Percentiles rank a stretch among this genome's conserved stretches.
phyloP scores from a whole-genome alignment of 2,888 invertebrate genomes.

The Mesoligia furuncula region DNA sequence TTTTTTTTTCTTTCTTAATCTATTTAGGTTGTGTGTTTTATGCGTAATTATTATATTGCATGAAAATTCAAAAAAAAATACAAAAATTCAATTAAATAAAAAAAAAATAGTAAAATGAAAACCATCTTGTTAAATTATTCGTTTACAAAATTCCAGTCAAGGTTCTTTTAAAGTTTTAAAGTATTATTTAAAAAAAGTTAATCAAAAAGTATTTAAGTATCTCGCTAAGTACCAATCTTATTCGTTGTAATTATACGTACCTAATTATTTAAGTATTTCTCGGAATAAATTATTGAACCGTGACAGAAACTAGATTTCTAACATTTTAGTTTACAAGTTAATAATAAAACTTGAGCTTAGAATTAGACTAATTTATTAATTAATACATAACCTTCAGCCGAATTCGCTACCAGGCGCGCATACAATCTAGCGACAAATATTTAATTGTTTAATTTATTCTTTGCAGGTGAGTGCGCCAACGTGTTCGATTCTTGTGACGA shows the following conservation, averaged over 20 bases:
- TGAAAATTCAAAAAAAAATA: no score
- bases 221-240: background rate
- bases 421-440: constrained; percentile 25
- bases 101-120: no score
- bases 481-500: constrained; percentile 72
- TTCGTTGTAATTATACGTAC: background rate
- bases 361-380: constrained; percentile 23
- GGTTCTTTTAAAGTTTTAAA: no score
- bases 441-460: constrained; percentile 59
- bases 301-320: background rate
- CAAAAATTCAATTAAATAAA: no score
- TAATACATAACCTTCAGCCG: constrained; percentile 31
- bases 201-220: background rate
- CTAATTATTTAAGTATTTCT: background rate
- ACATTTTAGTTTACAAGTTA: background rate
- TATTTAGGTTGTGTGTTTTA: no score
- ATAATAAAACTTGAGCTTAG: background rate
- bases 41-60: no score
- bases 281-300: background rate
- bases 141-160: background rate
- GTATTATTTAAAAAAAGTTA: background rate
- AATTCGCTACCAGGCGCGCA: constrained; percentile 47
- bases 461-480: constrained; percentile 85
- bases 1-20: no score
- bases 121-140: background rate